Percentiles rank a stretch among this genome's conserved stretches.
Evolutionary conservation across 1,140 invertebrate genomes (phyloP).

Genomic region (Palaemon carinicauda): DNA sequence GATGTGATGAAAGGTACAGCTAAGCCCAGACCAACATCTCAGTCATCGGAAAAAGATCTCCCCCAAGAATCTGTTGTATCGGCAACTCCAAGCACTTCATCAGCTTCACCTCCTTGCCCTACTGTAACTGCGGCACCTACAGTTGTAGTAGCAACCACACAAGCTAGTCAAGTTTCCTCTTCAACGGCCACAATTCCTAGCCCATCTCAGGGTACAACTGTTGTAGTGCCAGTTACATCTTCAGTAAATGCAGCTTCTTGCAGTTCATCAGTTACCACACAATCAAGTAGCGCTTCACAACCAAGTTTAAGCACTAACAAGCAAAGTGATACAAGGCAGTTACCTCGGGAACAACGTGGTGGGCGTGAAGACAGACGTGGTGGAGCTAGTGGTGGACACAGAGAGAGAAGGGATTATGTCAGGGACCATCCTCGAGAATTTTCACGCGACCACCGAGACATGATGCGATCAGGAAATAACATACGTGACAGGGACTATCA

Average conservation of each 20-base stretch:
- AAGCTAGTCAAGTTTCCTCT: background rate
- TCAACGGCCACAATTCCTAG: background rate
- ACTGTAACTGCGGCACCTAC: conserved; percentile 11
- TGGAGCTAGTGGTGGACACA: conserved; percentile 2
- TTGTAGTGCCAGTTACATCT: background rate
- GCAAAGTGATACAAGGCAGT: background rate
- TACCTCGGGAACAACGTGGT: conserved; percentile 12
- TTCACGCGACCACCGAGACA: conserved; percentile 15
- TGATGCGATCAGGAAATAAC: background rate
- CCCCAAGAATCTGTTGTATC: background rate
- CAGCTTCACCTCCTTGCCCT: background rate
- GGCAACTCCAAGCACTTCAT: background rate
- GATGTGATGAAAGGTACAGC: conserved; percentile 83
- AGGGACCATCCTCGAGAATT: conserved; percentile 10
- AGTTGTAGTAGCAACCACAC: background rate
- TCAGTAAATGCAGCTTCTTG: background rate
- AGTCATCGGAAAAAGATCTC: conserved; percentile 36
- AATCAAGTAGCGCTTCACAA: background rate
- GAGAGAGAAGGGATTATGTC: conserved; percentile 22
- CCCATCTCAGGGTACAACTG: background rate
- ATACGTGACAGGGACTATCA: conserved; percentile 16
- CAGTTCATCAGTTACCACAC: background rate
- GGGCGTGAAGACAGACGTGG: background rate
- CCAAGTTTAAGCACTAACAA: background rate
- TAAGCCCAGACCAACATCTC: conserved; percentile 64